Conservation (phyloP, 2,888 invertebrate species). For the Eledone cirrhosa region DNA sequence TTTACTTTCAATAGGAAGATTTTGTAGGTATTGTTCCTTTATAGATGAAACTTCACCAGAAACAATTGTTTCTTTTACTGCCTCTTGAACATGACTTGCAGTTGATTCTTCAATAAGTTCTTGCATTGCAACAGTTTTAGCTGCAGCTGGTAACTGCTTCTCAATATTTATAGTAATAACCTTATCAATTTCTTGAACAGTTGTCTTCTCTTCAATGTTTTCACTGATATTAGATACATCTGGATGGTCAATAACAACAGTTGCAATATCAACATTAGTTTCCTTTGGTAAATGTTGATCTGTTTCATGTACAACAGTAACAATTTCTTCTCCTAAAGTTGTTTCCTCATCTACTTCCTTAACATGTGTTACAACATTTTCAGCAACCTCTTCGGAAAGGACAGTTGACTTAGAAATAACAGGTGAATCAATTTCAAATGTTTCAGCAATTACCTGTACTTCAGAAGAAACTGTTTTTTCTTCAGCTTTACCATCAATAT, state of each 20-base stretch:
- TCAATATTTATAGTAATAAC: conserved; percentile 31
- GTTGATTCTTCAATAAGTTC: conserved; percentile 36
- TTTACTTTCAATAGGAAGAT: conserved; percentile 38
- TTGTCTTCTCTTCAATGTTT: conserved; percentile 26
- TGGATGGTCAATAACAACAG: conserved; percentile 32
- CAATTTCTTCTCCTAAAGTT: conserved; percentile 24
- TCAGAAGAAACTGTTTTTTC: conserved; percentile 32
- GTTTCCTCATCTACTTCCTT: conserved; percentile 34
- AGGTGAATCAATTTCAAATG: conserved; percentile 33
- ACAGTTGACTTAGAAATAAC: conserved; percentile 36
- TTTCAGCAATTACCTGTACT: conserved; percentile 30
- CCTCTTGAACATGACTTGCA: conserved; percentile 34
- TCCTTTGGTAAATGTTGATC: conserved; percentile 31
- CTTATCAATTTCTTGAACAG: conserved; percentile 33
- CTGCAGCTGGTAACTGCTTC: conserved; percentile 35
- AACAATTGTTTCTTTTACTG: conserved; percentile 33
- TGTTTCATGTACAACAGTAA: conserved; percentile 24
- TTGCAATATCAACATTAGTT: background rate
- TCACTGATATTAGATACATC: conserved; percentile 26
- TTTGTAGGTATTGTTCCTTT: conserved; percentile 32
- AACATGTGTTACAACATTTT: conserved; percentile 35
- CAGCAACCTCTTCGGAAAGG: conserved; percentile 31
- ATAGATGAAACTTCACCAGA: conserved; percentile 37
- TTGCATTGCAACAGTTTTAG: conserved; percentile 34
- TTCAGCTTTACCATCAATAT: conserved; percentile 25